phyloP scores from a whole-genome alignment of 2,888 invertebrate genomes.

The Pachymerium ferrugineum region DNA sequence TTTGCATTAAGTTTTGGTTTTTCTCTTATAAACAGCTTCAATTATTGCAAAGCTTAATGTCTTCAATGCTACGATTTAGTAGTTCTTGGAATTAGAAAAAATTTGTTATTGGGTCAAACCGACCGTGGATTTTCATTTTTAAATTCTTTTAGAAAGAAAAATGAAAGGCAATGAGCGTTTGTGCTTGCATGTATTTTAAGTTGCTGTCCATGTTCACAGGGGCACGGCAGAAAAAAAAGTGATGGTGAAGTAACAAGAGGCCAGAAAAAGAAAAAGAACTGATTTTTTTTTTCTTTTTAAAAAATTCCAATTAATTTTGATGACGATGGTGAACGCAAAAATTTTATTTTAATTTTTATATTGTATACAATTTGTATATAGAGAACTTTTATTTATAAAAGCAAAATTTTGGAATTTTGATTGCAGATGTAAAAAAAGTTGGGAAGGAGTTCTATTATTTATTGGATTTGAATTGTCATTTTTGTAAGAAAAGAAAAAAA shows the following conservation, averaged over 20 bases:
- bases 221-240: neutral
- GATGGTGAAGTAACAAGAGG: neutral
- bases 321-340: neutral
- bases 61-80: neutral
- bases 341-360: neutral
- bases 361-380: neutral
- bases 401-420: neutral
- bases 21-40: neutral
- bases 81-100: neutral
- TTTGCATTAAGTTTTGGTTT: neutral
- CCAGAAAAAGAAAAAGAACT: neutral
- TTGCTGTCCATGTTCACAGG: constrained; percentile 23
- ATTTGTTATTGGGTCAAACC: neutral
- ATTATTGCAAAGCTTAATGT: neutral
- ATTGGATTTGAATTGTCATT: no score
- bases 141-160: neutral
- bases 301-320: neutral
- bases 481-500: no score
- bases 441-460: no score
- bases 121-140: neutral
- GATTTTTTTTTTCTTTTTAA: neutral
- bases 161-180: neutral
- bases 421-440: no score
- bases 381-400: neutral
- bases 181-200: constrained; percentile 14